Evolutionary conservation across 2,797 vertebrate species (phyloP), one percentile per base, ranked within the genome.

Genomic region (Neoniphon sammara): DNA sequence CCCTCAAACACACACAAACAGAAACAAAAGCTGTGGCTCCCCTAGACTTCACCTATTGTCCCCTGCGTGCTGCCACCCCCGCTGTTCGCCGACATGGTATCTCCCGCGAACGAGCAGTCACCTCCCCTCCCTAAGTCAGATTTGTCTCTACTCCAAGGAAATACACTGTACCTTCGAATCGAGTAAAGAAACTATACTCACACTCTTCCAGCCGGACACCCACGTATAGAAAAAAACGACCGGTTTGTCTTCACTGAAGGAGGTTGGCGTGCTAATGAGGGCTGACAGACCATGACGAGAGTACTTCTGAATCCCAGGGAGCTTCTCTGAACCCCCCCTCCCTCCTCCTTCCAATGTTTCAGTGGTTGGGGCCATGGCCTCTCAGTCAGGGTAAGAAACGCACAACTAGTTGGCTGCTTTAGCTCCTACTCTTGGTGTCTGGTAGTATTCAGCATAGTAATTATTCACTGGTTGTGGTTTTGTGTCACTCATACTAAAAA

Each of bases 301-400:
- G 78, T 78, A 88, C 88, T 87, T 93, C 64, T 86, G 81, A 92
- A 88, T 85, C 77, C 80, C 79, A 85, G 87, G 90, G 87, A 91
- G 87, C 91, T 91, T 84, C 76, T 83, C 75, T 93, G 87, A 92
- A 27, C 25, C 80, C 67, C 82, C 82, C 87, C 85, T 85, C 84
- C 88, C 88, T 84, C 89, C 88, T 87, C 72, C 88, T 93, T 91
- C 93, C 92, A 93, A 95, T 95, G 94, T 92, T 93, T 94, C 91
- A 91, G 83, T 94, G 91, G 90, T 91, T 86, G 87, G 90, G 93
- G 91, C 91, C 92, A 94, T 94, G 94, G 94, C 93, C 94, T 95
- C 93, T 92, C 93, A 93, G 93, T 91, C 94, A 94, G 95, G 94
- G 95, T 95, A 94, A 95, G 94, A 89, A 82, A 85, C 85, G 74